These are phyloP conservation scores for Coracias cyanogaster DNA, from an alignment of 2,797 vertebrate genomes.

Conservation along the genomic window DNA sequence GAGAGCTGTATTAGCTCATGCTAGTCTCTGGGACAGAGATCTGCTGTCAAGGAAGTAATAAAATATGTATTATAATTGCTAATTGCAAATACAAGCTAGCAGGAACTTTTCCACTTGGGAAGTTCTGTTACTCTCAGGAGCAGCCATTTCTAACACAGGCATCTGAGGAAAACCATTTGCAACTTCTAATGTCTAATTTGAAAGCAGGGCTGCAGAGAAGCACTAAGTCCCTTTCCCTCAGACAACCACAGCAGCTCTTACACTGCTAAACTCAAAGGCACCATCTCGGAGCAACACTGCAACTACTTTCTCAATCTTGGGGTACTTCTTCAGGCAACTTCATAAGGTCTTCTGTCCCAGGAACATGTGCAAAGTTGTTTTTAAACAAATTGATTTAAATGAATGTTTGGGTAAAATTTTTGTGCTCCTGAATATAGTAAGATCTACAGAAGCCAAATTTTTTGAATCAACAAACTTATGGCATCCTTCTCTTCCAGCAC, in stretches of 20 bases:
- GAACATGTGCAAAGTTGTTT: background rate
- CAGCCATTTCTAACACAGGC: background rate
- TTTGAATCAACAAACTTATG: background rate
- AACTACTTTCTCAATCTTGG: background rate
- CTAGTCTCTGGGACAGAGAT: background rate
- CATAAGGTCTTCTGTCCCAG: background rate
- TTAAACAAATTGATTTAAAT: background rate
- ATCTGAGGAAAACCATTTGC: background rate
- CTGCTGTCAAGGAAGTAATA: background rate
- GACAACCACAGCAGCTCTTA: background rate
- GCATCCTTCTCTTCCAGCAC: background rate
- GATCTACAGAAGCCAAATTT: background rate
- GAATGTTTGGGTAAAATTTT: background rate
- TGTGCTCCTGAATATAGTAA: background rate
- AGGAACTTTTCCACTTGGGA: background rate
- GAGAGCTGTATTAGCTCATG: background rate
- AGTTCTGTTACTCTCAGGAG: background rate
- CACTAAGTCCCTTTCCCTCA: background rate
- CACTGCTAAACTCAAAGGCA: background rate
- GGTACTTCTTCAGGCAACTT: background rate
- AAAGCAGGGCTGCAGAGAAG: background rate
- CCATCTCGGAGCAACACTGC: accelerated
- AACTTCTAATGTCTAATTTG: background rate
- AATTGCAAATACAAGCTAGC: background rate
- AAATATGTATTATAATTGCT: background rate